Base-by-base conservation (phyloP, 1,140 invertebrate genomes). In the Aphaenogaster floridana region DNA sequence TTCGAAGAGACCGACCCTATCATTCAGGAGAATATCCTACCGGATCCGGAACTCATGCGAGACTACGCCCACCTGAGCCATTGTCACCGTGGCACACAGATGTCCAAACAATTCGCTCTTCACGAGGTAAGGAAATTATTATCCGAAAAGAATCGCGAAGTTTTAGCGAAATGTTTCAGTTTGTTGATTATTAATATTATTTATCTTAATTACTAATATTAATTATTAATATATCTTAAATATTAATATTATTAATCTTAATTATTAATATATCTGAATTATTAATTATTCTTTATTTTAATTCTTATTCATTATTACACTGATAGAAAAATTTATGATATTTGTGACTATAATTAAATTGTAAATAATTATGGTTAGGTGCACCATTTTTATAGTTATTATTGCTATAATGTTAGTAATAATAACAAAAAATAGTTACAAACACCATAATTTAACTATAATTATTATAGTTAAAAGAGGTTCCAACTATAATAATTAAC, bases 1-100 rank as follows among this genome's bases (percentile, higher is more conserved):
- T 98, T 99, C 93, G 96, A 96, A 57, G 97, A 98, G 93, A 96
- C 96, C 86, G 96, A 96, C 45, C 96, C 97, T 1, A 96, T 97
- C 88, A 93, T 98, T 13, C 95, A 97, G 78, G 97, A 97, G 59
- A 97, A 97, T 92, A 97, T 98, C 89, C 94, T 95, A 4, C 97
- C 97, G 34, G 96, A 98, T 94, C 96, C 96, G 36, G 95, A 96
- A 21, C 86, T 97, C 34, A 96, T 96, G 80, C 96, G 97, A 66
- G 96, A 97, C 92, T 98, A 97, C 91, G 96, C 98, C 74, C 94
- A 97, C 13, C 95, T 96, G 89, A 97, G 96, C 92, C 96, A 96
- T 0, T 96, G 97, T 4, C 92, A 97, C 91, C 93, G 95, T 34
- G 94, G 89, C 9, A 95, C 96, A 72, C 97, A 97, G 94, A 96